Percentiles rank a stretch among this genome's conserved stretches.
phyloP scores from a whole-genome alignment of 2,888 invertebrate genomes.

The Lepetodrilus schrolli region DNA sequence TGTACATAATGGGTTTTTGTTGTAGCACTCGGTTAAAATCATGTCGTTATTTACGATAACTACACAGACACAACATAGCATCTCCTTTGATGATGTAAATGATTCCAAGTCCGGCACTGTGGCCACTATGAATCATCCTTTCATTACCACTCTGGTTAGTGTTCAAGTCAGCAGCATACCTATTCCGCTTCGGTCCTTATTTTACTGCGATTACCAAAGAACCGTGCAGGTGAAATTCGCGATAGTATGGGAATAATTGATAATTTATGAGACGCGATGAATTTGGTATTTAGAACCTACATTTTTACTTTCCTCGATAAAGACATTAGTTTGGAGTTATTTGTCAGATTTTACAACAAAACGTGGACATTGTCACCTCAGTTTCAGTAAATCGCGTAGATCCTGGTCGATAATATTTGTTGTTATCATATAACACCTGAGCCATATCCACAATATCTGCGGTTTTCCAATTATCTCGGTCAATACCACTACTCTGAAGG shows the following conservation, averaged over 20 bases:
- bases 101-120: background rate
- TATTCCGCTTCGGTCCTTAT: too few relatives aligned
- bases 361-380: background rate
- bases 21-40: background rate
- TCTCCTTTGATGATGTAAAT: background rate
- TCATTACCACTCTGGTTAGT: background rate
- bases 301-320: constrained; percentile 10
- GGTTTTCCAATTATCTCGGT: too few relatives aligned
- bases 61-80: background rate
- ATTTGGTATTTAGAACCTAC: background rate
- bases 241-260: background rate
- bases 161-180: too few relatives aligned
- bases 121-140: background rate
- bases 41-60: constrained; percentile 23
- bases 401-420: too few relatives aligned
- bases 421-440: too few relatives aligned
- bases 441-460: too few relatives aligned
- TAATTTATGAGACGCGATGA: background rate
- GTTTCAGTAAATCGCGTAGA: background rate
- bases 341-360: constrained; percentile 23
- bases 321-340: background rate
- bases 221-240: constrained; percentile 16
- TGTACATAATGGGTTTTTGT: constrained; percentile 22
- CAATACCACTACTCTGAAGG: too few relatives aligned
- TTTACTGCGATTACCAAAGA: too few relatives aligned